phyloP scores from a whole-genome alignment of 2,797 vertebrate species.

The Pampus argenteus region DNA sequence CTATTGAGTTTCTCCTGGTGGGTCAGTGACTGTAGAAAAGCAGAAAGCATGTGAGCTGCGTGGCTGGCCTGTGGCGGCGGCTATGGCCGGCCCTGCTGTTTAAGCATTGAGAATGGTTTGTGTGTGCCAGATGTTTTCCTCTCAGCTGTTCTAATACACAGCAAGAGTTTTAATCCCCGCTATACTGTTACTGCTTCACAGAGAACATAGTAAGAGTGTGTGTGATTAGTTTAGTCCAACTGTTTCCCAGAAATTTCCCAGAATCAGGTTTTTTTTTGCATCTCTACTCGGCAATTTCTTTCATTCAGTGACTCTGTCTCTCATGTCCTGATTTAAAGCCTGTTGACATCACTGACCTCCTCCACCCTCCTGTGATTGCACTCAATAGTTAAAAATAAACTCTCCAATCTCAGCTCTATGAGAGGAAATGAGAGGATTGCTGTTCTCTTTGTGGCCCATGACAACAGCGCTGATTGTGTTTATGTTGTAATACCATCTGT shows the following conservation, averaged over 20 bases:
- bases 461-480: constrained; percentile 23
- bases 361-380: constrained; percentile 29
- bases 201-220: constrained; percentile 41
- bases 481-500: constrained; percentile 19
- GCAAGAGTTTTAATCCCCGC: constrained; percentile 63
- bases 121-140: constrained; percentile 74
- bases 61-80: neutral
- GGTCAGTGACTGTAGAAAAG: constrained; percentile 23
- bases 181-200: constrained; percentile 39
- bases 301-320: constrained; percentile 13
- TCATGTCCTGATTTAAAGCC: constrained; percentile 32
- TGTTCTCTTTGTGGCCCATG: constrained; percentile 45
- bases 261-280: no score
- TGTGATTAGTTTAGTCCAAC: constrained; percentile 37
- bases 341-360: constrained; percentile 9
- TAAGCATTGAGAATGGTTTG: constrained; percentile 38
- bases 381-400: constrained; percentile 65
- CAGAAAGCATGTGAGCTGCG: constrained; percentile 14
- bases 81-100: constrained; percentile 16
- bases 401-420: constrained; percentile 60
- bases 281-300: constrained; percentile 29
- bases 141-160: constrained; percentile 58
- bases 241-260: constrained; percentile 51
- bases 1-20: constrained; percentile 22
- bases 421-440: constrained; percentile 60